Evolutionary conservation across 2,797 vertebrate genomes (phyloP), one percentile per base, ranked within the genome.

Genomic region (Anniella stebbinsi): DNA sequence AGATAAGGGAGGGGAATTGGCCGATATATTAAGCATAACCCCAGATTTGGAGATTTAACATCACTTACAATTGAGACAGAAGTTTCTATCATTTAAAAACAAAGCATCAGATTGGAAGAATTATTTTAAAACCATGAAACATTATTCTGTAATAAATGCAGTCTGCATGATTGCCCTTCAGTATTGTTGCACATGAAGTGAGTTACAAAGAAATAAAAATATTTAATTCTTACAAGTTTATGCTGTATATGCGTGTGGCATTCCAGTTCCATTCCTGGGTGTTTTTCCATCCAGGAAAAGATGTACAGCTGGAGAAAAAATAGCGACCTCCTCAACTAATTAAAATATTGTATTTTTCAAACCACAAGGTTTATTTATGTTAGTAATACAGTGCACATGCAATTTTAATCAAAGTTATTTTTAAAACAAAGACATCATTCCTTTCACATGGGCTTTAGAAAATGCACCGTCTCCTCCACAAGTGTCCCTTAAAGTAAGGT

Each of bases 401-500:
- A 15, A 73, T 82, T 73, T n/a, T 63, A 36, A 86, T 63, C 17
- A 17, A 57, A 41, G 69, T 4, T 73, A 2, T 75, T 73, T 36
- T 85, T 28, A 28, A 73, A 57, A 51, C 4, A 15, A 73, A 73
- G n/a, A 4, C 33, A 57, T 15, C 30, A 4, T 69, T 75, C 33
- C 5, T 57, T 60, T 30, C 0, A 23, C 0, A 17, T 28, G 21
- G 28, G 54, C 17, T 87, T 12, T 15, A 77, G 45, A 84, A 84
- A 84, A 48, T 48, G 15, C 12, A 30, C 3, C 45, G 4, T 48
- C 25, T 30, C 17, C 48, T 48, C 48, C 41, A 51, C 25, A 91
- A 90, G 80, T 30, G 12, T 88, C 21, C 85, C 75, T 86, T 87
- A 80, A 92, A 86, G 66, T 30, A 17, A 48, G 72, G 38, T 17